A percentile compares a stretch with the other conserved stretches of the same genome.
phyloP scores from a whole-genome alignment of 2,797 vertebrate genomes.

The Melanotaenia trifasciata region DNA sequence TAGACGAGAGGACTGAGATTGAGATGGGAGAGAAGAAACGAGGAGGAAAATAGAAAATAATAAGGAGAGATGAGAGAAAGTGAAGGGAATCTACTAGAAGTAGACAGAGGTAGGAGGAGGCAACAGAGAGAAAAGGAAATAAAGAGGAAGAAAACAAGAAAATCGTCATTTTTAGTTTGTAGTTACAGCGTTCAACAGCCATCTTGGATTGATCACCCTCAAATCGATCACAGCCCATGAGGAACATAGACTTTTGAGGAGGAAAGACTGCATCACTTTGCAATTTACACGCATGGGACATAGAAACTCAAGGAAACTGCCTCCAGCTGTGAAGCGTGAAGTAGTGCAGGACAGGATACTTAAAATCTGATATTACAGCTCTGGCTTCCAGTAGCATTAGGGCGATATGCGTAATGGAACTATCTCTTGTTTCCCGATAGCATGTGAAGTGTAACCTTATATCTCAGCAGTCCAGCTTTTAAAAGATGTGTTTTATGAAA shows the following conservation, averaged over 20 bases:
- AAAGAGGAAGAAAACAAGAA: conserved; percentile 14
- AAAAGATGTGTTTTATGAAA: conserved; percentile 34
- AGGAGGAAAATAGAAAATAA: conserved; percentile 27
- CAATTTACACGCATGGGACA: conserved; percentile 61
- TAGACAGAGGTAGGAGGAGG: neutral
- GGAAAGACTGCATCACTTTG: conserved; percentile 64
- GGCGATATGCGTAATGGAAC: conserved; percentile 37
- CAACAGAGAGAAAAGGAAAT: neutral
- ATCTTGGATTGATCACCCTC: conserved; percentile 67
- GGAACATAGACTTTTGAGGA: conserved; percentile 53
- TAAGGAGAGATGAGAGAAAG: conserved; percentile 13
- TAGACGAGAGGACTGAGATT: conserved; percentile 23
- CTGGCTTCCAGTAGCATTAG: conserved; percentile 58
- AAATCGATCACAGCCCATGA: conserved; percentile 67
- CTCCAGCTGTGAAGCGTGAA: conserved; percentile 69
- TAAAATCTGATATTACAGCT: conserved; percentile 62
- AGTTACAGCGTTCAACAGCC: conserved; percentile 55
- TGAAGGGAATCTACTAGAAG: conserved; percentile 13
- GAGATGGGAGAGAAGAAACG: neutral
- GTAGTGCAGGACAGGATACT: conserved; percentile 48
- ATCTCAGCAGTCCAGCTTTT: conserved; percentile 15
- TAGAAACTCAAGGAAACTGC: conserved; percentile 65
- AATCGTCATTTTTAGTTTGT: conserved; percentile 62
- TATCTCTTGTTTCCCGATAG: conserved; percentile 34
- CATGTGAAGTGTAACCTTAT: conserved; percentile 21